phyloP scores from a whole-genome alignment of 37 sponge, comb jelly and placozoan species.

The Spongilla lacustris region DNA sequence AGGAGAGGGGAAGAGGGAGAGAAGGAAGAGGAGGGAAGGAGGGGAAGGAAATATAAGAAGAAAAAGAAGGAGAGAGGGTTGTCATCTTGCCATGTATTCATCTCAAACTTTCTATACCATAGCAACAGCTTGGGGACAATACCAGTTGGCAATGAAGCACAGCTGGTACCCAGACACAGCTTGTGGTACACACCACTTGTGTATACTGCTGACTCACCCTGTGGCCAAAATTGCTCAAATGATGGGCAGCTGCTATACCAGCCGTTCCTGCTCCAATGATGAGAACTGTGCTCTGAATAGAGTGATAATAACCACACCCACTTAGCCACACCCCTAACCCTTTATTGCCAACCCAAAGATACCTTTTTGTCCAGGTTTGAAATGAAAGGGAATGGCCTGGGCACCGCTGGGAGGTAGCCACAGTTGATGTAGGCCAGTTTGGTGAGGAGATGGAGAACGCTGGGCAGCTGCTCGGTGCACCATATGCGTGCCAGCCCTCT shows the following conservation, averaged over 20 bases:
- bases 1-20: too few species aligned
- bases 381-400: slow-evolving; percentile 55
- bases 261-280: slow-evolving; percentile 82
- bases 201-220: too few species aligned
- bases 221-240: slow-evolving; percentile 80
- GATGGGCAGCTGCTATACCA: slow-evolving; percentile 80
- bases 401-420: slow-evolving; percentile 49
- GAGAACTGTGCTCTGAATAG: slow-evolving; percentile 35
- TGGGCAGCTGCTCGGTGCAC: slow-evolving; percentile 48
- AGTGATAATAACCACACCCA: not conserved
- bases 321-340: not conserved
- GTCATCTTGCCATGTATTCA: too few species aligned
- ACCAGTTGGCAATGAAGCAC: too few species aligned
- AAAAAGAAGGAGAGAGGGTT: too few species aligned
- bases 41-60: not conserved
- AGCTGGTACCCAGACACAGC: too few species aligned
- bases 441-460: slow-evolving; percentile 74
- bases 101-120: too few species aligned
- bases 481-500: slow-evolving; percentile 69
- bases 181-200: too few species aligned
- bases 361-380: not conserved
- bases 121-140: too few species aligned
- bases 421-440: slow-evolving; percentile 75
- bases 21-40: not conserved
- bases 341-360: not conserved